These are phyloP conservation scores for Prostheceraeus crozeri DNA, from an alignment of 2,888 invertebrate genomes.

Conservation along the genomic window DNA sequence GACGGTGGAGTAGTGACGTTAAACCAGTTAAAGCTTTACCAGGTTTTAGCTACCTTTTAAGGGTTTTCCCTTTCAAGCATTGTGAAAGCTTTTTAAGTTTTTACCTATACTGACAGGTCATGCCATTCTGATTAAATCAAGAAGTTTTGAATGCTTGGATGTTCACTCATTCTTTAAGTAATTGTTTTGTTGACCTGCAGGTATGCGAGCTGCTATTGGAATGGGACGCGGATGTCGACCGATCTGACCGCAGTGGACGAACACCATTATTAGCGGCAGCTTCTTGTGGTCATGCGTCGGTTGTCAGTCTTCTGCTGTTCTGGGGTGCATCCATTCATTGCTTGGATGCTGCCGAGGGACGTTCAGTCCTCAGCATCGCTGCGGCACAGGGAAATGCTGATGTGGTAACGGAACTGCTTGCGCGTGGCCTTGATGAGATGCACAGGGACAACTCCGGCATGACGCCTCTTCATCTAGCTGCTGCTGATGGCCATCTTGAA, in stretches of 20 bases:
- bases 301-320: constrained; percentile 73
- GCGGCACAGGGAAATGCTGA: constrained; percentile 61
- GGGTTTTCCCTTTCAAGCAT: no score
- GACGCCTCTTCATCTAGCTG: constrained; percentile 86
- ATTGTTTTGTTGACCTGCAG: background rate
- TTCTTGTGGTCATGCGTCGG: constrained; percentile 74
- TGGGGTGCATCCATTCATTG: constrained; percentile 87
- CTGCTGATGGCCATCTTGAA: constrained; percentile 77
- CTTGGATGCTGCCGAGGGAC: constrained; percentile 80
- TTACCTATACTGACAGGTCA: no score
- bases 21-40: no score
- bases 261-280: constrained; percentile 61
- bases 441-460: constrained; percentile 76
- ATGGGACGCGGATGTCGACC: constrained; percentile 76
- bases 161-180: no score
- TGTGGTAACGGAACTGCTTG: constrained; percentile 73
- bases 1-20: no score
- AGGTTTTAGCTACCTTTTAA: no score
- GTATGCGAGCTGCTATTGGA: constrained; percentile 69
- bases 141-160: no score
- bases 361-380: constrained; percentile 63
- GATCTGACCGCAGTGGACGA: constrained; percentile 36
- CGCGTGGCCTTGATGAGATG: constrained; percentile 62
- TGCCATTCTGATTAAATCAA: no score
- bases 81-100: no score